Conservation (phyloP, 2,888 invertebrate species). For the Dioctria linearis region DNA sequence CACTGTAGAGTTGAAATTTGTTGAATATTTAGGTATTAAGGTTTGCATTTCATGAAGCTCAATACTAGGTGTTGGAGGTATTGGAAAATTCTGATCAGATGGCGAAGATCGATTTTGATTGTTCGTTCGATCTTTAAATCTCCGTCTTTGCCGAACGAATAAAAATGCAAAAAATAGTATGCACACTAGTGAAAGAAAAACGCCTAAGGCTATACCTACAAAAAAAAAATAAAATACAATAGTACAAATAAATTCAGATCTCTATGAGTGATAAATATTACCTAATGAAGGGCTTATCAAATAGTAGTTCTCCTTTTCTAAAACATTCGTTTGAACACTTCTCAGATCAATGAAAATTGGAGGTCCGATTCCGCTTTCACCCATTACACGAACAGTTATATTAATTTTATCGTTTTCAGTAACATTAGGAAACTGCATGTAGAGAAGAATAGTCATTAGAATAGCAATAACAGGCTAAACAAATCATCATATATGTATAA, state of each 20-base stretch:
- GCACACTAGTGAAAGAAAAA: slow-evolving; percentile 66
- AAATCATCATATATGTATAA: no score
- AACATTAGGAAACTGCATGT: slow-evolving; percentile 68
- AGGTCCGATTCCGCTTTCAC: slow-evolving; percentile 69
- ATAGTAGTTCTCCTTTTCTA: slow-evolving; percentile 63
- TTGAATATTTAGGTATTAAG: slow-evolving; percentile 65
- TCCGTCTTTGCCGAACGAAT: slow-evolving; percentile 67
- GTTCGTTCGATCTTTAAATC: slow-evolving; percentile 65
- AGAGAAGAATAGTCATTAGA: neutral
- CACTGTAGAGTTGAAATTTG: slow-evolving; percentile 18
- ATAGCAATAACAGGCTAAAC: no score
- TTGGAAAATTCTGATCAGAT: slow-evolving; percentile 58
- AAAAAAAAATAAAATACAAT: slow-evolving; percentile 25
- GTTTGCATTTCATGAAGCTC: slow-evolving; percentile 71
- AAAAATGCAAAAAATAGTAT: slow-evolving; percentile 67
- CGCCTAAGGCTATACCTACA: slow-evolving; percentile 67
- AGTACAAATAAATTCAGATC: neutral
- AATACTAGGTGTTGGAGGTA: slow-evolving; percentile 63
- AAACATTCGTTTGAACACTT: slow-evolving; percentile 58
- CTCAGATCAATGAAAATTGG: slow-evolving; percentile 68
- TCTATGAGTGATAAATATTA: slow-evolving; percentile 16
- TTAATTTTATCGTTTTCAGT: slow-evolving; percentile 69
- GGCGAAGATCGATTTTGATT: slow-evolving; percentile 67
- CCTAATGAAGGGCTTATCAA: slow-evolving; percentile 63
- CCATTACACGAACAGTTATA: slow-evolving; percentile 69